Evolutionary conservation across 2,888 invertebrate genomes (phyloP).

Genomic region (Meteorus colon): DNA sequence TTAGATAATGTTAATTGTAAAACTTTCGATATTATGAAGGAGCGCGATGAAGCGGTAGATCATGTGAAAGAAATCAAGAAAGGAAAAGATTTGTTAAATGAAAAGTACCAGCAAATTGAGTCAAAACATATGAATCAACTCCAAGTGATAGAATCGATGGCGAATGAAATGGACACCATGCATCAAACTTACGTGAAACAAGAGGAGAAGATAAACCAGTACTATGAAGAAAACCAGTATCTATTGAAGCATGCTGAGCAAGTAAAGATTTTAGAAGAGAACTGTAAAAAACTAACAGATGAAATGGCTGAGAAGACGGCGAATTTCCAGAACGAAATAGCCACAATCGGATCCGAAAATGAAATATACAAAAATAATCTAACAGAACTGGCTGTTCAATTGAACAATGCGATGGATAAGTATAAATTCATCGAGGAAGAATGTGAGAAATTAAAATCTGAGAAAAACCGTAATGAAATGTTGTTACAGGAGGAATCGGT

Average conservation of each 20-base stretch:
- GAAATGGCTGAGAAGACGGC: constrained; percentile 73
- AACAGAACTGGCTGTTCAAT: neutral
- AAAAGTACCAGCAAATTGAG: constrained; percentile 37
- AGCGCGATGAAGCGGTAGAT: constrained; percentile 39
- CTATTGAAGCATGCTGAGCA: constrained; percentile 53
- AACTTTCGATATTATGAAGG: constrained; percentile 55
- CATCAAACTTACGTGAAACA: constrained; percentile 67
- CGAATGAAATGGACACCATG: constrained; percentile 37
- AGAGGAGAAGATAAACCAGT: constrained; percentile 50
- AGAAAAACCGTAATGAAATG: neutral
- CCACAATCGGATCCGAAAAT: constrained; percentile 5
- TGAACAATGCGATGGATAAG: neutral
- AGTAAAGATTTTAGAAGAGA: constrained; percentile 63
- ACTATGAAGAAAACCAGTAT: constrained; percentile 50
- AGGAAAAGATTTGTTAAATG: constrained; percentile 54
- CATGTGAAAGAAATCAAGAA: constrained; percentile 25
- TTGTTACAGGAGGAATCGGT: neutral
- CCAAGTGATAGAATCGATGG: constrained; percentile 26
- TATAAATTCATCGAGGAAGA: neutral
- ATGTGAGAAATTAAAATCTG: neutral
- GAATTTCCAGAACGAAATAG: constrained; percentile 8
- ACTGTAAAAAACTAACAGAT: constrained; percentile 71
- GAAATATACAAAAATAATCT: constrained; percentile 1
- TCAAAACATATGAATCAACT: neutral
- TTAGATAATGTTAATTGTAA: constrained; percentile 60